Evolutionary conservation across 1,140 invertebrate species (phyloP).

Genomic region (Drosophila arawakana): DNA sequence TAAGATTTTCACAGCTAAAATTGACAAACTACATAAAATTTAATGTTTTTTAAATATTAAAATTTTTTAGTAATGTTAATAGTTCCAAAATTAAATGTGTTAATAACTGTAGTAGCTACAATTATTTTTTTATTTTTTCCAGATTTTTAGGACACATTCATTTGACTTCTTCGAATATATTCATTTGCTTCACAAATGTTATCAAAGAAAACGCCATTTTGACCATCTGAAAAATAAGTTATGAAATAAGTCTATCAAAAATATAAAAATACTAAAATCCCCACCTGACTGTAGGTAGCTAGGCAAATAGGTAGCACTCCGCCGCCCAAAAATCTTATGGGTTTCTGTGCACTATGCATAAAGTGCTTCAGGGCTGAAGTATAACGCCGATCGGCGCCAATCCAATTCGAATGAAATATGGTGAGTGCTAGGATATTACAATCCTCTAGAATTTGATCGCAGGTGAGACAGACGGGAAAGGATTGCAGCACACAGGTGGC

Average conservation of each 20-base stretch:
- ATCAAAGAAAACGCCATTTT: slow-evolving; percentile 57
- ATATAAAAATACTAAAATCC: background rate
- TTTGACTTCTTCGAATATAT: slow-evolving; percentile 27
- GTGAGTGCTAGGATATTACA: slow-evolving; percentile 26
- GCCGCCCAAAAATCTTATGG: slow-evolving; percentile 47
- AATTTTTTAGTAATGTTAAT: no score
- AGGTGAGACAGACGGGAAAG: slow-evolving; percentile 57
- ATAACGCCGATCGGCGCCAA: slow-evolving; percentile 33
- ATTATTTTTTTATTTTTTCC: background rate
- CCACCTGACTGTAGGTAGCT: slow-evolving; percentile 46
- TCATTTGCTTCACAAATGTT: slow-evolving; percentile 56
- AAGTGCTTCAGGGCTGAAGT: slow-evolving; percentile 31
- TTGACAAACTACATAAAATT: no score
- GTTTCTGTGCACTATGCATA: slow-evolving; percentile 44
- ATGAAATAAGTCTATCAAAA: background rate
- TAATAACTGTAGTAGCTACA: no score
- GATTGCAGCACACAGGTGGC: slow-evolving; percentile 42
- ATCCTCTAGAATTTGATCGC: slow-evolving; percentile 47
- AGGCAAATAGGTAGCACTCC: slow-evolving; percentile 54
- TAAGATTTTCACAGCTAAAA: no score
- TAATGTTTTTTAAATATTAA: no score
- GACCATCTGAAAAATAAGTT: slow-evolving; percentile 41
- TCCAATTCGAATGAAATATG: slow-evolving; percentile 68
- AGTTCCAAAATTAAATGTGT: no score
- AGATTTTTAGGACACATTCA: background rate